Evolutionary conservation across 2,113 vertebrate genomes (phyloP), one percentile per base, ranked within the genome.

Genomic region (Hepsetus odoe): DNA sequence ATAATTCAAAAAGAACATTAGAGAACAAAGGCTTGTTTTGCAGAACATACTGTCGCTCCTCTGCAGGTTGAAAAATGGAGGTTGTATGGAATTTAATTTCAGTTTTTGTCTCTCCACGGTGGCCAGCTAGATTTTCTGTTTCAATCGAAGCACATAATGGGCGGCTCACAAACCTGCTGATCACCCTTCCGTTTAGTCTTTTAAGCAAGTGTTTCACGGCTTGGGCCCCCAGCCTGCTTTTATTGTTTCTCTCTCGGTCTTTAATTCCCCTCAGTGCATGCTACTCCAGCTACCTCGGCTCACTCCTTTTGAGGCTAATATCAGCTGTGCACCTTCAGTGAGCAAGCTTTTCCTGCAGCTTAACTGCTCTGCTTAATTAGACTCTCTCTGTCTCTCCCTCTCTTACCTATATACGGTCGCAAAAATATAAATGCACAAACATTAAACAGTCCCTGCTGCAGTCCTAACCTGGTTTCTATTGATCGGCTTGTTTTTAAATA

Each of bases 1-100:
- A 22, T 76, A 72, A 78, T 83, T 80, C 56, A 73, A 44, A 78
- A 64, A 44, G 24, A 59, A 42, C 5, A 30, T 59, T 53, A 65
- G 22, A 18, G 59, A 58, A 53, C 42, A 40, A 49, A 55, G n/a
- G 66, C 46, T 28, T 28, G 66, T 42, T 76, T 72, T 51, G 66
- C 24, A 59, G 73, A 67, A 51, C 40, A 68, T 32, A 42, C 35
- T 1, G 42, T 26, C 22, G 38, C 72, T 73, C 42, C 68, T 72
- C 68, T 20, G 6, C 55, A 61, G 55, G 68, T 77, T 80, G 62
- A 81, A 70, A 73, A n/a, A 51, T 51, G 42, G 71, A 74, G 51
- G 81, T 64, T 64, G 70, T 80, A 69, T 64, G 69, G 80, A 81
- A 82, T 85, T 82, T 75, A 74, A 79, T 82, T 87, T 73, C 30